Evolutionary conservation across 1,140 invertebrate genomes (phyloP).

Genomic region (Bathynomus jamesi): DNA sequence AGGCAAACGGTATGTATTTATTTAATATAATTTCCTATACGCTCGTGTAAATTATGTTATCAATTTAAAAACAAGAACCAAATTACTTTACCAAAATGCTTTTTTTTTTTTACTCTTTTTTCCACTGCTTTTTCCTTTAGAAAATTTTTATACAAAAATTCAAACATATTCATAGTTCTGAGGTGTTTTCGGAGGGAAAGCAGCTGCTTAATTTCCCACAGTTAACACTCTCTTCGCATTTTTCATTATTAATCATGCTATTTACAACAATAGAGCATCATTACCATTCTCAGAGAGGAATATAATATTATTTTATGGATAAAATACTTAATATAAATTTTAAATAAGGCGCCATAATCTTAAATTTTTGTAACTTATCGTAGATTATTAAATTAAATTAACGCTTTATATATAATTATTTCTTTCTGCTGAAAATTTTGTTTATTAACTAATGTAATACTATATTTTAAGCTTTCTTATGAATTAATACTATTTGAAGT

Average conservation of each 20-base stretch:
- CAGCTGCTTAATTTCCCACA: neutral
- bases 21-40: neutral
- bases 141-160: neutral
- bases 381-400: neutral
- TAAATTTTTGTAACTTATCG: neutral
- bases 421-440: too few species aligned
- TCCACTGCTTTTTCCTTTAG: neutral
- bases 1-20: neutral
- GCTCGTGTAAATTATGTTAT: neutral
- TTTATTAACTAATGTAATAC: too few species aligned
- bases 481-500: too few species aligned
- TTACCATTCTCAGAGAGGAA: neutral
- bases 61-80: too few species aligned
- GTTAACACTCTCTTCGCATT: neutral
- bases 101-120: too few species aligned
- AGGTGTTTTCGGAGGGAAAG: neutral
- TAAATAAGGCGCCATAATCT: neutral
- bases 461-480: too few species aligned
- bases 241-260: neutral
- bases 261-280: neutral
- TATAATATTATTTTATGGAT: too few species aligned
- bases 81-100: too few species aligned
- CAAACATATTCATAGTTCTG: neutral
- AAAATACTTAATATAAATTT: neutral
- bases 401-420: too few species aligned